Evolutionary conservation across 2,888 invertebrate species (phyloP).

Genomic region (Petrolisthes manimaculis): DNA sequence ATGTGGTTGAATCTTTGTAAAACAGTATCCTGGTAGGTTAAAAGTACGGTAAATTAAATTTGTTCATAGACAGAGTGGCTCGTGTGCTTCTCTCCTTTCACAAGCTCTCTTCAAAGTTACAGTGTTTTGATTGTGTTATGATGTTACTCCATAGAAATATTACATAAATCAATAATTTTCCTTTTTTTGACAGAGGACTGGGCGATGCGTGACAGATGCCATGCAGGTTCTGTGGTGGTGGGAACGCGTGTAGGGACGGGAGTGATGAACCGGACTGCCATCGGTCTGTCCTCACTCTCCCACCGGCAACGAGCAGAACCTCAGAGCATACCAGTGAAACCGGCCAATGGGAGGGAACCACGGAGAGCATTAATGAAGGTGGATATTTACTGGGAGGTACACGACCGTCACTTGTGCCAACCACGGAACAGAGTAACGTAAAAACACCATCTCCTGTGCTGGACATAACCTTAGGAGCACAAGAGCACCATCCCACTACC

Average conservation of each 20-base stretch:
- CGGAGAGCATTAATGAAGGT: not conserved
- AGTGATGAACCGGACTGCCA: conserved; percentile 68
- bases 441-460: not conserved
- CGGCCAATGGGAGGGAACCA: not conserved
- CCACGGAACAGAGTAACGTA: not conserved
- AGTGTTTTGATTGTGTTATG: too few relatives aligned
- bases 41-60: too few relatives aligned
- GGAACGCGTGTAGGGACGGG: conserved; percentile 67
- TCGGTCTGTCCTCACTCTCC: conserved; percentile 65
- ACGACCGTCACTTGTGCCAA: not conserved
- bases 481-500: not conserved
- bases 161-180: too few relatives aligned
- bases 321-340: conserved; percentile 30
- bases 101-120: too few relatives aligned
- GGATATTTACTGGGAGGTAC: not conserved
- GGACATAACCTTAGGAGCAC: not conserved
- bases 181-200: conserved; percentile 67
- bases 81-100: too few relatives aligned
- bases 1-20: too few relatives aligned
- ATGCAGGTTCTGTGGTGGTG: conserved; percentile 67
- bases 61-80: too few relatives aligned
- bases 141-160: too few relatives aligned
- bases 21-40: too few relatives aligned
- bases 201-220: conserved; percentile 67
- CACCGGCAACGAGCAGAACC: conserved; percentile 62